Percentiles rank a stretch among this genome's conserved stretches.
Conservation (phyloP, 2,797 vertebrate genomes). For the Pseudotriccus pelzelni region DNA sequence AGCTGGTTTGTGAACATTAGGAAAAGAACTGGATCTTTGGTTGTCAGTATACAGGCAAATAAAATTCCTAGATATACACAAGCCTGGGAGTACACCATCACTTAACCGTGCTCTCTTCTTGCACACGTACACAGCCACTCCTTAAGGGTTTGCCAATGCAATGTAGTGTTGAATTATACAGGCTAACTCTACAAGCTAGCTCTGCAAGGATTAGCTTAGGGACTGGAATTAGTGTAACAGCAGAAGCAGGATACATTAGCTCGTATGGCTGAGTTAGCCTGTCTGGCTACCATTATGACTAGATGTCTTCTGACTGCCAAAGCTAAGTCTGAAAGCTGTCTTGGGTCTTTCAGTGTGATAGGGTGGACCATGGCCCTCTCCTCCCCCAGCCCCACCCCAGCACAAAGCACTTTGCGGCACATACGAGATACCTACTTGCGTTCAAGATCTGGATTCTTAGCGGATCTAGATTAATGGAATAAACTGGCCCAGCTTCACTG, state of each 20-base stretch:
- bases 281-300: background rate
- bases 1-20: background rate
- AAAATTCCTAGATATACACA: background rate
- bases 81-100: background rate
- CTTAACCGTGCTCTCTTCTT: background rate
- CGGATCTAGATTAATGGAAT: background rate
- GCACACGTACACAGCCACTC: background rate
- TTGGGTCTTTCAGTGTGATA: background rate
- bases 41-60: background rate
- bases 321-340: background rate
- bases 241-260: conserved; percentile 11
- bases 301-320: background rate
- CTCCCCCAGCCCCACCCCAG: background rate
- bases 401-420: background rate
- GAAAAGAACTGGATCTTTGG: background rate
- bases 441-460: background rate
- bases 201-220: conserved; percentile 15
- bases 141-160: conserved; percentile 12
- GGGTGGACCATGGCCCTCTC: rapidly evolving
- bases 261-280: background rate
- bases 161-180: conserved; percentile 37
- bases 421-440: background rate
- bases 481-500: background rate
- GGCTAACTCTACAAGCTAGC: background rate
- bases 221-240: conserved; percentile 13